These are phyloP conservation scores for Lepidurus arcticus DNA, from an alignment of 1,140 invertebrate species.

Conservation along the genomic window DNA sequence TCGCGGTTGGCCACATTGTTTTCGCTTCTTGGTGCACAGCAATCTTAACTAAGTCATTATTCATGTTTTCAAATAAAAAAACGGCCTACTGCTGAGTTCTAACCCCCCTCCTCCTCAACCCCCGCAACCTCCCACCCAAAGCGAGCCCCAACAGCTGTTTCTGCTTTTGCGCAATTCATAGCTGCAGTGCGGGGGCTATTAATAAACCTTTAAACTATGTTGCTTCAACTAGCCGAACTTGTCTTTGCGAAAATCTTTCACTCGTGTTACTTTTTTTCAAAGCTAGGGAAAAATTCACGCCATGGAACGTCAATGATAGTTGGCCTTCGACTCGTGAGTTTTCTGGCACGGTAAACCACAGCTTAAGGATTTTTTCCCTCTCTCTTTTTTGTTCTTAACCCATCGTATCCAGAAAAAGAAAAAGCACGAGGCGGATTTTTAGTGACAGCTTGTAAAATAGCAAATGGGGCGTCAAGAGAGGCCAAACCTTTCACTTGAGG, in stretches of 20 bases:
- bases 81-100: constrained; percentile 16
- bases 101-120: not conserved
- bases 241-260: constrained; percentile 10
- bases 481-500: constrained; percentile 15
- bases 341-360: not conserved
- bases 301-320: not conserved
- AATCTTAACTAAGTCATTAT: constrained; percentile 3
- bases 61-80: not conserved
- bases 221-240: not conserved
- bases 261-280: not conserved
- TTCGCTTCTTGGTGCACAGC: not conserved
- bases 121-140: not conserved
- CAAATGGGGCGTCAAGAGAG: constrained; percentile 18
- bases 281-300: not conserved
- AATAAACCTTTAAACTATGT: not conserved
- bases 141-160: not conserved
- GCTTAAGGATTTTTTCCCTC: not conserved
- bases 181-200: not conserved
- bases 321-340: not conserved
- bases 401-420: not conserved
- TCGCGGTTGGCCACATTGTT: not conserved
- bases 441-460: constrained; percentile 3
- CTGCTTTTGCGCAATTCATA: constrained; percentile 12
- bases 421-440: constrained; percentile 11
- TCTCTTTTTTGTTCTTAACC: not conserved